Conservation (phyloP, 2,113 vertebrate genomes). For the Hucho hucho region DNA sequence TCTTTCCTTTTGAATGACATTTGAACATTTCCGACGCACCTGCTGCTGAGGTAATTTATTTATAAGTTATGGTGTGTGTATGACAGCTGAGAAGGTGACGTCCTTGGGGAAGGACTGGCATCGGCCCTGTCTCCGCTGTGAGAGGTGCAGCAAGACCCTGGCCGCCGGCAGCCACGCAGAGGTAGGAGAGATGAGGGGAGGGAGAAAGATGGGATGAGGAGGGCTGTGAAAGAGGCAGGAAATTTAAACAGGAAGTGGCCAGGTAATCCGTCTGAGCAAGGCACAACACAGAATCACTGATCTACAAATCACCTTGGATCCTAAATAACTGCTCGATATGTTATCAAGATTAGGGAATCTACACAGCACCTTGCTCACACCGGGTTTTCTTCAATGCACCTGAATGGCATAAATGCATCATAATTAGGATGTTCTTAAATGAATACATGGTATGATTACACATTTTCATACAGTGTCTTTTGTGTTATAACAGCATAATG, state of each 20-base stretch:
- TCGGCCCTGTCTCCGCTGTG: slow-evolving; percentile 92
- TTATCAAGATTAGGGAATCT: no score
- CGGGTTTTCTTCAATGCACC: no score
- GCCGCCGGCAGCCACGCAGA: slow-evolving; percentile 90
- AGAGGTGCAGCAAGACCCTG: slow-evolving; percentile 93
- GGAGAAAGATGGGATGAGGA: not conserved
- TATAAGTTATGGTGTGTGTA: not conserved
- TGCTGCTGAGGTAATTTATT: no score
- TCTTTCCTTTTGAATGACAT: no score
- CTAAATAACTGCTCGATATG: no score
- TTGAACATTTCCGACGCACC: no score
- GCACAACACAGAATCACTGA: no score
- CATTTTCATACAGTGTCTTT: not conserved
- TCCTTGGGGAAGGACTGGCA: slow-evolving; percentile 98
- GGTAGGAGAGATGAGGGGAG: slow-evolving; percentile 66
- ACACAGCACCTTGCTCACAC: no score
- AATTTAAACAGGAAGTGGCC: no score
- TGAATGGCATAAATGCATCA: no score
- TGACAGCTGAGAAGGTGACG: slow-evolving; percentile 93
- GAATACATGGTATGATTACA: not conserved
- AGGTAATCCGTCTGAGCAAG: not conserved
- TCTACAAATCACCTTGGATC: no score
- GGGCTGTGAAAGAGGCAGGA: not conserved
- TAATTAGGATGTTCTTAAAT: not conserved
- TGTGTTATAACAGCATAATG: slow-evolving; percentile 79